These are phyloP conservation scores for Forbesichthys papilliferus DNA, from an alignment of 2,113 vertebrate species.

Conservation along the genomic window DNA sequence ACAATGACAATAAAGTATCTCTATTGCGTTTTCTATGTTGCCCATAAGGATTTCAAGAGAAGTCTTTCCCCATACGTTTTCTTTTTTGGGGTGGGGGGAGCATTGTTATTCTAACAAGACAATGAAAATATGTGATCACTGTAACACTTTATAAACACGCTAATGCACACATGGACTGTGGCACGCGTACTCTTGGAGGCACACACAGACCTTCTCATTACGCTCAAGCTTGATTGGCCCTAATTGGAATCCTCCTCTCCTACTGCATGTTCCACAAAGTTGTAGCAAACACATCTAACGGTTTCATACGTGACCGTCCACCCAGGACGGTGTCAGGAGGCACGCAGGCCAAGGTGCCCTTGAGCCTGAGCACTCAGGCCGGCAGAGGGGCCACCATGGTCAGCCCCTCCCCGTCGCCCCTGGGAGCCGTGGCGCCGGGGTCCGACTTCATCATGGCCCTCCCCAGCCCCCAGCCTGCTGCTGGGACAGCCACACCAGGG, in stretches of 20 bases:
- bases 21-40: no score
- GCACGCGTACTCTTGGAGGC: not conserved
- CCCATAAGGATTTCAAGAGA: no score
- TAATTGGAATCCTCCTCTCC: not conserved
- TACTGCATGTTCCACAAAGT: not conserved
- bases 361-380: conserved; percentile 82
- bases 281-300: not conserved
- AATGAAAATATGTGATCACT: no score
- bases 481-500: conserved; percentile 72
- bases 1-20: no score
- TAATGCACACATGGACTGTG: not conserved
- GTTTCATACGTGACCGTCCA: conserved; percentile 13
- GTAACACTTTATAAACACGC: not conserved
- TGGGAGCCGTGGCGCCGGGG: conserved; percentile 80
- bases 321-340: conserved; percentile 82
- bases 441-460: conserved; percentile 76
- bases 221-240: not conserved
- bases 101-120: no score
- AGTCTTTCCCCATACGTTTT: no score
- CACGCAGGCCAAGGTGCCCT: conserved; percentile 85
- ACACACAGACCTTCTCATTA: not conserved
- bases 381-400: conserved; percentile 84
- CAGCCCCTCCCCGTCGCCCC: conserved; percentile 81
- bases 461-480: conserved; percentile 73
- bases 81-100: no score